Percentiles rank a stretch among this genome's conserved stretches.
These are phyloP conservation scores for Prolemur simus DNA, from an alignment of 2,113 vertebrate species.

Conservation along the genomic window DNA sequence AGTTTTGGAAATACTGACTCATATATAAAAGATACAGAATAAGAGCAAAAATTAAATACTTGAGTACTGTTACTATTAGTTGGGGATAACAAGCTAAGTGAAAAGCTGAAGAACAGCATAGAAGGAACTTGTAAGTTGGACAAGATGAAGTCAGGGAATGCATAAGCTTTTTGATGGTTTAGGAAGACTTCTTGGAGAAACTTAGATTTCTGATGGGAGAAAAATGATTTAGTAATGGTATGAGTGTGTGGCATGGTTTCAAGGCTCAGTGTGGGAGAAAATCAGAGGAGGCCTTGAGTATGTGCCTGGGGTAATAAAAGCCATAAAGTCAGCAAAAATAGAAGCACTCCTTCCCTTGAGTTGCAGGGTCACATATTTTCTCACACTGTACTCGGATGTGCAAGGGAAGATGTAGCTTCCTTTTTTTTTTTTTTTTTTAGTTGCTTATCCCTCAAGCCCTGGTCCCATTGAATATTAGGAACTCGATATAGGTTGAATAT, in stretches of 20 bases:
- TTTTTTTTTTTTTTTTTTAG: background rate
- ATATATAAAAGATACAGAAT: background rate
- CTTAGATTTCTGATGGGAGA: background rate
- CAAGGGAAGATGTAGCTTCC: background rate
- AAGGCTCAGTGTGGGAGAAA: slow-evolving; percentile 37
- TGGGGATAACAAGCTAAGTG: background rate
- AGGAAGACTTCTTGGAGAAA: slow-evolving; percentile 36
- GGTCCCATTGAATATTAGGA: slow-evolving; percentile 42
- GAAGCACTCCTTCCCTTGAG: background rate
- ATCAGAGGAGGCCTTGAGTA: slow-evolving; percentile 36
- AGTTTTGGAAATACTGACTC: slow-evolving; percentile 18
- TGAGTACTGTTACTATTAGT: background rate
- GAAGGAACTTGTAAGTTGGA: background rate
- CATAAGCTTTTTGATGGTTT: slow-evolving; percentile 10
- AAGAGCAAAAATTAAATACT: slow-evolving; percentile 28
- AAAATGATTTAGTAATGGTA: background rate
- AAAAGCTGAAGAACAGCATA: background rate
- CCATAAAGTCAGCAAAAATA: slow-evolving; percentile 59
- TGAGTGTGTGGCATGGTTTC: slow-evolving; percentile 9
- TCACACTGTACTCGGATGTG: slow-evolving; percentile 1
- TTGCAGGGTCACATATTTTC: slow-evolving; percentile 23
- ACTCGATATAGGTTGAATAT: slow-evolving; percentile 47
- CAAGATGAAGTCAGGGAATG: background rate
- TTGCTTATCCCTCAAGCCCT: slow-evolving; percentile 50
- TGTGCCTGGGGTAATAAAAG: slow-evolving; percentile 53